Evolutionary conservation across 2,113 vertebrate species (phyloP).

Genomic region (Geococcyx californianus): DNA sequence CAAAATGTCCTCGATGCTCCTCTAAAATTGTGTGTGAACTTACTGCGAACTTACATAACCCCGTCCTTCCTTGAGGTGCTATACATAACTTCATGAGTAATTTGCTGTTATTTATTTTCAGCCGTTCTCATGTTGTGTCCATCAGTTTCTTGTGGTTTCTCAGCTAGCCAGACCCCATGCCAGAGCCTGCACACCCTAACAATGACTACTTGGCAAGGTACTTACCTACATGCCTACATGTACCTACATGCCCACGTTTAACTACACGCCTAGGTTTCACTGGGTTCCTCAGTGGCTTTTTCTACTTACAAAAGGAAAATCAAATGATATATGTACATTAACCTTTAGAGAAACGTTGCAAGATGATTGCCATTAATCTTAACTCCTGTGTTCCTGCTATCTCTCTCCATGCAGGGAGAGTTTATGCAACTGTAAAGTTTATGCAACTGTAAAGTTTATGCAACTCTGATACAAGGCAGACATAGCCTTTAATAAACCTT

Average conservation of each 20-base stretch:
- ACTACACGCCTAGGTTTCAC: not conserved
- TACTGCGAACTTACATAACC: too few relatives aligned
- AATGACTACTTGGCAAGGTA: not conserved
- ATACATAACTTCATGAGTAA: not conserved
- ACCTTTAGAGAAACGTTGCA: not conserved
- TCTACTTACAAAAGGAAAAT: not conserved
- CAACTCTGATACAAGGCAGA: not conserved
- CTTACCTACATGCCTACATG: not conserved
- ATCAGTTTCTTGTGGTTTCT: not conserved
- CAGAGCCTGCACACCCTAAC: not conserved
- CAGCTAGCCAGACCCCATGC: not conserved
- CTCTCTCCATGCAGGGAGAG: not conserved
- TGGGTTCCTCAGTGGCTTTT: not conserved
- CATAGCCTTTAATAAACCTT: not conserved
- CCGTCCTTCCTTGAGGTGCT: not conserved
- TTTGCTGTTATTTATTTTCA: not conserved
- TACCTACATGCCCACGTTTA: not conserved
- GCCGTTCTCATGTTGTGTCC: not conserved
- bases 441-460: not conserved
- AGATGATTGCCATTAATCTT: not conserved
- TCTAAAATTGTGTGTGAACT: not conserved
- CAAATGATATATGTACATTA: not conserved
- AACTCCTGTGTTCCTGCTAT: not conserved
- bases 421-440: too few relatives aligned
- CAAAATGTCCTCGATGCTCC: rapidly evolving